phyloP scores from a whole-genome alignment of 2,797 vertebrate species.

The Tragelaphus oryx region DNA sequence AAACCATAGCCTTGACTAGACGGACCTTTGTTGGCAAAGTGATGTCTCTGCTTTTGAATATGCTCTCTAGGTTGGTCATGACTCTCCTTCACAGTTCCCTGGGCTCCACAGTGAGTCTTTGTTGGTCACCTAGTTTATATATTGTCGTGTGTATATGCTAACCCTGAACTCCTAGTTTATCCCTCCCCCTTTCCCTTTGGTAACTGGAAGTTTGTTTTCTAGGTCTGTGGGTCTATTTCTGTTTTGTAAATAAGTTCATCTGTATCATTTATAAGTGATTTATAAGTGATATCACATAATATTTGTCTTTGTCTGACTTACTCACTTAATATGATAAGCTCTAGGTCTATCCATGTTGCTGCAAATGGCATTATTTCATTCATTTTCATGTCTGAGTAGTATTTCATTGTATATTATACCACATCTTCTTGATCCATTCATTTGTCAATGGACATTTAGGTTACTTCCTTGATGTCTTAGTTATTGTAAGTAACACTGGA shows the following conservation, averaged over 20 bases:
- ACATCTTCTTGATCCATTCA: background rate
- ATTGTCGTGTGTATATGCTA: background rate
- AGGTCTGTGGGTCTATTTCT: background rate
- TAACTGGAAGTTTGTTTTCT: background rate
- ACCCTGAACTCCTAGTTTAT: background rate
- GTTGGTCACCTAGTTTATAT: background rate
- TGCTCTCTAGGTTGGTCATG: too few species aligned
- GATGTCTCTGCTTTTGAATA: too few species aligned
- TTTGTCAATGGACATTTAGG: background rate
- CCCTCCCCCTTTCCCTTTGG: background rate
- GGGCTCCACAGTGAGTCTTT: background rate
- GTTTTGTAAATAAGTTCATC: background rate
- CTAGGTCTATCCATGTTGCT: background rate
- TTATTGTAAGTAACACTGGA: background rate
- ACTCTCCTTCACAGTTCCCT: background rate
- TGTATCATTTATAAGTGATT: background rate
- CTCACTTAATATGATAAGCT: background rate
- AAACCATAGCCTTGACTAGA: too few species aligned
- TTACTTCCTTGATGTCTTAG: background rate
- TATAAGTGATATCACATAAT: background rate
- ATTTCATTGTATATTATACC: background rate
- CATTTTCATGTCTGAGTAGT: background rate
- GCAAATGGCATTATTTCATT: background rate
- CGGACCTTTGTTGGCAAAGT: too few species aligned
- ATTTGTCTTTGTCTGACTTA: background rate